Evolutionary conservation across 2,113 vertebrate genomes (phyloP).

Genomic region (Mormyrus lacerda): DNA sequence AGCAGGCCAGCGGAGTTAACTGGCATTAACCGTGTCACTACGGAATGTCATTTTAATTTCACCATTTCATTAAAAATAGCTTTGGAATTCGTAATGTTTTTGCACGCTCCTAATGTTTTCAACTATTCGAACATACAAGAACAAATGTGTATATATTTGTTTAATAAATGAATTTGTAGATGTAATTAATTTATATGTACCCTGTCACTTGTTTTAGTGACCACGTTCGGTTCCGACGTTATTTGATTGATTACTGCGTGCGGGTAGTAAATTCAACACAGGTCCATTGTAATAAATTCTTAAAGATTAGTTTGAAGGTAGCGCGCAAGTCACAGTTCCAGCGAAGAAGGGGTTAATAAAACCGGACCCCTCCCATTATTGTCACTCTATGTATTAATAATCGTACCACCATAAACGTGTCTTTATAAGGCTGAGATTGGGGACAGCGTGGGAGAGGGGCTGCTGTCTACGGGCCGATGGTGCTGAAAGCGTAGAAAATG

Average conservation of each 20-base stretch:
- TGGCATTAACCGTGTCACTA: not conserved
- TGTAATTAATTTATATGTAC: not conserved
- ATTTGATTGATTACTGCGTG: no score
- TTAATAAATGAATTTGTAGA: not conserved
- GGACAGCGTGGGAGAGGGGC: slow-evolving; percentile 25
- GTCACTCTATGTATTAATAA: slow-evolving; percentile 48
- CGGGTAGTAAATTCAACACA: not conserved
- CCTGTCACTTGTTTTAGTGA: not conserved
- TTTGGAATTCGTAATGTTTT: not conserved
- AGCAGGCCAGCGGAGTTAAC: not conserved
- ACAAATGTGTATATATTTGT: not conserved
- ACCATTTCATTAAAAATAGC: not conserved
- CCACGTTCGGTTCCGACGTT: not conserved
- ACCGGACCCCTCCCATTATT: slow-evolving; percentile 57
- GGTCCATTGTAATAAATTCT: not conserved
- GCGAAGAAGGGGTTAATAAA: slow-evolving; percentile 44
- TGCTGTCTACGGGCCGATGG: slow-evolving; percentile 63
- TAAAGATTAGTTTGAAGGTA: not conserved
- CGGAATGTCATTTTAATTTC: not conserved
- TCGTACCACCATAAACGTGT: slow-evolving; percentile 41
- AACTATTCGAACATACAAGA: not conserved
- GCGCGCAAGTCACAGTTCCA: not conserved
- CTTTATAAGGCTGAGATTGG: slow-evolving; percentile 47
- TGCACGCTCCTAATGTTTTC: not conserved
- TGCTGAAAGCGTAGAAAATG: slow-evolving; percentile 67